Conservation (phyloP, 2,797 vertebrate species). For the Moxostoma hubbsi region DNA sequence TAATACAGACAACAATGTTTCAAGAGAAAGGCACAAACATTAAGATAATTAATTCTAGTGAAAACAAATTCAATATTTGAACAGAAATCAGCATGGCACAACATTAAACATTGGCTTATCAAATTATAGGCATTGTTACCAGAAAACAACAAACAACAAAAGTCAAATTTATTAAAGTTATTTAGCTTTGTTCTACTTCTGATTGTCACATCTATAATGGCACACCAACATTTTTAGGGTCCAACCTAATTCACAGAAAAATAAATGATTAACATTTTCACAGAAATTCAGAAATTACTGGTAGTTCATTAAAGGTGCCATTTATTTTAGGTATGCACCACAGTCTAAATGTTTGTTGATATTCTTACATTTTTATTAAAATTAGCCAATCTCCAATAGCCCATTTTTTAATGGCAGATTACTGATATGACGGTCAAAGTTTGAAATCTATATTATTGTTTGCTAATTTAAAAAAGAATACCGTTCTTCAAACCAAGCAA, state of each 20-base stretch:
- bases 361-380: too few species aligned
- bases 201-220: constrained; percentile 56
- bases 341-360: too few species aligned
- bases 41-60: constrained; percentile 60
- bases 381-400: too few species aligned
- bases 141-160: constrained; percentile 36
- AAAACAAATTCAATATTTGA: constrained; percentile 63
- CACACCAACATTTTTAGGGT: neutral
- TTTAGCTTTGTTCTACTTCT: constrained; percentile 34
- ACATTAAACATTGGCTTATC: constrained; percentile 34
- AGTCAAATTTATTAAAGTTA: constrained; percentile 16
- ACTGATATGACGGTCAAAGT: too few species aligned
- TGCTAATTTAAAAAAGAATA: too few species aligned
- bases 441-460: too few species aligned
- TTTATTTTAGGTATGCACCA: too few species aligned
- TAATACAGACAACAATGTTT: constrained; percentile 69
- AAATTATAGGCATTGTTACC: constrained; percentile 35
- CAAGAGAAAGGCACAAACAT: constrained; percentile 76
- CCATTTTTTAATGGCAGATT: too few species aligned
- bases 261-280: neutral
- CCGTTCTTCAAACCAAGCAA: too few species aligned
- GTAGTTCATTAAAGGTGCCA: too few species aligned
- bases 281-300: too few species aligned
- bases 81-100: constrained; percentile 50
- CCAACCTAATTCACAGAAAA: neutral